phyloP scores from a whole-genome alignment of 2,888 invertebrate species.

The Eurois occulta region DNA sequence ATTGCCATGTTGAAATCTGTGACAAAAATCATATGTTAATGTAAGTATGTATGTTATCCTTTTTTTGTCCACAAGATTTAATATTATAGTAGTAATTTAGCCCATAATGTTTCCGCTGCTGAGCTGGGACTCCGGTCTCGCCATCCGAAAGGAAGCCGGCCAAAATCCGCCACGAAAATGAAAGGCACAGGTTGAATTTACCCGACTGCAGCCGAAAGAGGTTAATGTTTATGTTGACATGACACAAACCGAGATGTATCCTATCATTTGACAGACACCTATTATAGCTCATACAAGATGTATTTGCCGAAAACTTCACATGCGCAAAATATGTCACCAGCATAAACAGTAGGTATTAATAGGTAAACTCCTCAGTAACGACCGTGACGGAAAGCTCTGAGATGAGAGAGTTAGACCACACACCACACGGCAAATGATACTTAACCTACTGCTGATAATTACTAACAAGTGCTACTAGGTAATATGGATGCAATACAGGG shows the following conservation, averaged over 20 bases:
- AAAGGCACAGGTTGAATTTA: neutral
- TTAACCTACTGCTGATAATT: slow-evolving; percentile 45
- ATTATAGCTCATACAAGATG: too few relatives aligned
- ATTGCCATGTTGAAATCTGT: neutral
- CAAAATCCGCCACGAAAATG: neutral
- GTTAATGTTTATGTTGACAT: neutral
- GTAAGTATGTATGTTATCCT: too few relatives aligned
- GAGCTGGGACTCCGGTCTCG: neutral
- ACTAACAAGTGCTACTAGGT: neutral
- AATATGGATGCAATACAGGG: neutral
- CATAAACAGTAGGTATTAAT: slow-evolving; percentile 2
- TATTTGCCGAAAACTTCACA: slow-evolving; percentile 10
- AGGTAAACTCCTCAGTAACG: slow-evolving; percentile 15
- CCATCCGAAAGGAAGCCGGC: neutral
- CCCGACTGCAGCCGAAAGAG: neutral
- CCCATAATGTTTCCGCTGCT: too few relatives aligned
- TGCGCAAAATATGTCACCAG: neutral
- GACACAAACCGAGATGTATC: neutral
- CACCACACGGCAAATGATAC: slow-evolving; percentile 40
- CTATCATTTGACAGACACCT: neutral
- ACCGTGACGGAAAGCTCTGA: slow-evolving; percentile 13
- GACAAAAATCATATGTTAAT: neutral
- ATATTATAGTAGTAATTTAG: too few relatives aligned
- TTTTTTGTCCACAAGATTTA: neutral
- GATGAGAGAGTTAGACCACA: slow-evolving; percentile 20